Percentiles rank a stretch among this genome's conserved stretches.
Evolutionary conservation across 2,113 vertebrate genomes (phyloP).

Genomic region (Haemorhous mexicanus): DNA sequence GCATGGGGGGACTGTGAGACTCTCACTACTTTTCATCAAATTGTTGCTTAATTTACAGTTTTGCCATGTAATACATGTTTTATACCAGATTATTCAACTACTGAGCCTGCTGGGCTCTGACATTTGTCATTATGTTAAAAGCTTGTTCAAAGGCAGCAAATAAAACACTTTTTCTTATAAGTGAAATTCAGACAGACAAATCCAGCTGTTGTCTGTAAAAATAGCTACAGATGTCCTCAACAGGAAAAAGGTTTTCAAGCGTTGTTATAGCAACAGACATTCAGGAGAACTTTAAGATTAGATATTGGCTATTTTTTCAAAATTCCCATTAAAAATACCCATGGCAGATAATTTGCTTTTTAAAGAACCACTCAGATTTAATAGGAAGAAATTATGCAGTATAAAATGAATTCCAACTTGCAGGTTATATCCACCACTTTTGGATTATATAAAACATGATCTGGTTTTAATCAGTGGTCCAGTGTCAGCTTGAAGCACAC

Average conservation of each 20-base stretch:
- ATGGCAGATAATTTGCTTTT: background rate
- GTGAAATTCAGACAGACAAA: slow-evolving; percentile 71
- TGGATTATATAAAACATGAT: background rate
- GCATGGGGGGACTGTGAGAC: background rate
- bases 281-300: slow-evolving; percentile 69
- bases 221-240: slow-evolving; percentile 76
- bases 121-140: slow-evolving; percentile 57
- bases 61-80: background rate
- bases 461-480: background rate
- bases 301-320: slow-evolving; percentile 44
- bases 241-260: slow-evolving; percentile 69
- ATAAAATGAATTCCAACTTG: background rate
- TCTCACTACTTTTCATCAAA: background rate
- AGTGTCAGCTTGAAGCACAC: background rate
- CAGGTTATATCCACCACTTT: background rate
- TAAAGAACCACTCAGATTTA: background rate
- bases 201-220: slow-evolving; percentile 81
- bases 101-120: slow-evolving; percentile 35
- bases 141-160: slow-evolving; percentile 52
- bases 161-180: slow-evolving; percentile 49
- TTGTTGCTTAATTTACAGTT: background rate
- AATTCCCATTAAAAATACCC: slow-evolving; percentile 21
- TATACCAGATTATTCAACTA: background rate
- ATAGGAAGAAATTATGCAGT: background rate
- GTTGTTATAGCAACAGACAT: slow-evolving; percentile 79